Evolutionary conservation across 2,113 vertebrate genomes (phyloP), one percentile per base, ranked within the genome.

Genomic region (Phrynocephalus versicolor): DNA sequence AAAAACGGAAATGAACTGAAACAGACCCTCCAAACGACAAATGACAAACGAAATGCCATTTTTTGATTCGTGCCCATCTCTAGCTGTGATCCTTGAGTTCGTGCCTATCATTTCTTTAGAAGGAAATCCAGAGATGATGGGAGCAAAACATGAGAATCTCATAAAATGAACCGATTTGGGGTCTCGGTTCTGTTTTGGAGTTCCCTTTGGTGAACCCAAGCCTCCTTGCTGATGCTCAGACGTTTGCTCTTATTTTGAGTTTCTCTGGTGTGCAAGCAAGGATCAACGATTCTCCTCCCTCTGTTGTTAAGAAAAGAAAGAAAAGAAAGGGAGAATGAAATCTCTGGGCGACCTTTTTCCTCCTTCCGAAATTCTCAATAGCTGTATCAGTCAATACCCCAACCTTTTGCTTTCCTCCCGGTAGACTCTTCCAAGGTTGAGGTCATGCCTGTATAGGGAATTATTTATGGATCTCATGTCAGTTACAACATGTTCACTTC

Each of bases 401-500:
- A 85, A 81, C 64, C 83, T 88, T n/a, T 88, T 18, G 0, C 13
- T 51, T 85, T n/a, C 18, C 18, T 70, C 39, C 35, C 77, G 57
- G 5, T 58, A 58, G 92, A 75, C 89, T 33, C 89, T 23, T 82
- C 6, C 57, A 90, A 88, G 83, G 85, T 86, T 0, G 0, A 64
- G 81, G 72, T 55, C 78, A 5, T 0, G 73, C 82, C 81, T 87
- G 37, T 79, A 67, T 5, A 64, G n/a, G 81, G 90, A 82, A 87
- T 94, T 91, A 91, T 91, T 93, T 60, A 92, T 92, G 90, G 90
- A 37, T 88, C 73, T 69, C 0, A 12, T 84, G 88, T 75, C 88
- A 89, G 75, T 55, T 88, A 74, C 79, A 79, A 85, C 69, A 79
- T 57, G 71, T 25, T 86, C 0, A 82, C 91, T 87, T 39, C 82